These are phyloP conservation scores for Cepaea nemoralis DNA, from an alignment of 1,140 invertebrate genomes.

Conservation along the genomic window DNA sequence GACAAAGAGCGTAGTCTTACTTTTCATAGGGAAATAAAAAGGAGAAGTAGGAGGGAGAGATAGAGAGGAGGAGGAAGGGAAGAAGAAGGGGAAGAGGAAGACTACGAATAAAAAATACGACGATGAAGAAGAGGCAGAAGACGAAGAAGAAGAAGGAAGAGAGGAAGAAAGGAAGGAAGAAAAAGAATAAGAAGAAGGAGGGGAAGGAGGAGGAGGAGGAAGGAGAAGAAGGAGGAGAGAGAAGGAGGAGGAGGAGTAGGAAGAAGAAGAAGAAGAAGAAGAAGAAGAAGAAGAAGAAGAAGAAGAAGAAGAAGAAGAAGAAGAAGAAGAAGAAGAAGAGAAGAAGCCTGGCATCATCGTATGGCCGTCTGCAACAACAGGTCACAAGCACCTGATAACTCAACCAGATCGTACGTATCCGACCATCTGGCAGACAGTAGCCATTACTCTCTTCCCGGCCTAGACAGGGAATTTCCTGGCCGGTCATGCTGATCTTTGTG, in stretches of 20 bases:
- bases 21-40: too few species aligned
- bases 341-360: not conserved
- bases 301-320: too few species aligned
- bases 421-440: not conserved
- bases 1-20: too few species aligned
- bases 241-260: not conserved
- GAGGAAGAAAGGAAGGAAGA: not conserved
- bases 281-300: not conserved
- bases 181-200: not conserved
- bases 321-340: too few species aligned
- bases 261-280: constrained; percentile 7
- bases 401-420: not conserved
- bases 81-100: not conserved
- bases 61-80: not conserved
- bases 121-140: not conserved
- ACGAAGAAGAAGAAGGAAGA: constrained; percentile 11
- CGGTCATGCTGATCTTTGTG: too few species aligned
- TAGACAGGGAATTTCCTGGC: not conserved
- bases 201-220: not conserved
- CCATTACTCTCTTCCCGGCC: not conserved
- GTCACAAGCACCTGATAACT: not conserved
- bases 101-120: not conserved
- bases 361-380: not conserved
- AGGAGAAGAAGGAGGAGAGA: not conserved
- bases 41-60: not conserved